Conservation (phyloP, 2,888 invertebrate species). For the Bimastos eiseni region DNA sequence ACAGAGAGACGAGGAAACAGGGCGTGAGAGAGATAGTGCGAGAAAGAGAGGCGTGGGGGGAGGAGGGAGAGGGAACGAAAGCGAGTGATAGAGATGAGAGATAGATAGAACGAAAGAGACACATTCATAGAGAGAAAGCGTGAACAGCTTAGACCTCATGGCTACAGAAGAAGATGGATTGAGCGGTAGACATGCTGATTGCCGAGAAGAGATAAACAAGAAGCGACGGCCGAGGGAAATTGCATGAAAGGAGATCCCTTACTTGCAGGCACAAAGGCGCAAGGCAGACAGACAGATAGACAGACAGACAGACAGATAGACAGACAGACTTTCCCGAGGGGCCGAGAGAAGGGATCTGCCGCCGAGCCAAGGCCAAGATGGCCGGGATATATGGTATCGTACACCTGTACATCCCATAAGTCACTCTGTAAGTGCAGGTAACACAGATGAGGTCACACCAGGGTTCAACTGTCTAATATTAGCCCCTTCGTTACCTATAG, state of each 20-base stretch:
- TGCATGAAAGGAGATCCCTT: not conserved
- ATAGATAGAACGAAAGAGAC: not conserved
- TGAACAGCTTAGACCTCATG: not conserved
- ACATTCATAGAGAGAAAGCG: not conserved
- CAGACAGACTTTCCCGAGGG: not conserved
- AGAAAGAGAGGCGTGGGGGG: not conserved
- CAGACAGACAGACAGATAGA: no score
- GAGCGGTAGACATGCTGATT: not conserved
- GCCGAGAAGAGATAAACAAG: not conserved
- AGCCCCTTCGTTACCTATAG: not conserved
- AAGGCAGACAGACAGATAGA: no score
- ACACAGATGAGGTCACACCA: not conserved
- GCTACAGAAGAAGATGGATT: constrained; percentile 2
- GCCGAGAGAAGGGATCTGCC: not conserved
- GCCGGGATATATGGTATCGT: not conserved
- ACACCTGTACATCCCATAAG: not conserved
- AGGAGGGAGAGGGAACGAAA: not conserved
- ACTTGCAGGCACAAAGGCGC: not conserved
- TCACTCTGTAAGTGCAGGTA: not conserved
- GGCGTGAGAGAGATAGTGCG: not conserved
- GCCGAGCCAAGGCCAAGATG: not conserved
- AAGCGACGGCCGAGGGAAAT: not conserved
- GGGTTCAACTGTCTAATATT: not conserved
- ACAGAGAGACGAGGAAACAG: not conserved
- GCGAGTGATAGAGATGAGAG: not conserved